Percentiles rank a stretch among this genome's conserved stretches.
Conservation (phyloP, 2,888 invertebrate genomes). For the Trichogramma evanescens region DNA sequence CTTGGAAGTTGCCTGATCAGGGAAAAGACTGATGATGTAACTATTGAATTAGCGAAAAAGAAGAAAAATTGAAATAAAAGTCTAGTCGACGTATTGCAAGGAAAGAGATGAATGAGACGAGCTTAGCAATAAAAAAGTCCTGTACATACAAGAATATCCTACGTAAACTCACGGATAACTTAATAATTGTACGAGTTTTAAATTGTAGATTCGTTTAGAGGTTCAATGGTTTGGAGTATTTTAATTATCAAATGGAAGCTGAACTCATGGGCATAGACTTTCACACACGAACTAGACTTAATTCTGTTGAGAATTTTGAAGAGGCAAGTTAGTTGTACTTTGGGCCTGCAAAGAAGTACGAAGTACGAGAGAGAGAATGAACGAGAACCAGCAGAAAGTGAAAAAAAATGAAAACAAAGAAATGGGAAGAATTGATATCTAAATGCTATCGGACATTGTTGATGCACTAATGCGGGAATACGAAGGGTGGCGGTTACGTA, state of each 20-base stretch:
- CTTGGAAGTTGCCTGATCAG: neutral
- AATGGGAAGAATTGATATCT: constrained; percentile 11
- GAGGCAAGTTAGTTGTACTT: too few species aligned
- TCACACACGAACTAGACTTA: too few species aligned
- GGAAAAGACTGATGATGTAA: constrained; percentile 4
- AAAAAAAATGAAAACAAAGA: neutral
- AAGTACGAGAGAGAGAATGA: neutral
- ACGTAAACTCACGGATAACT: too few species aligned
- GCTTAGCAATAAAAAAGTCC: constrained; percentile 1
- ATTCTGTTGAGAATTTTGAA: too few species aligned
- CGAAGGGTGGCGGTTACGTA: neutral
- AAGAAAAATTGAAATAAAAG: constrained; percentile 1
- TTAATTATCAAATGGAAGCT: constrained; percentile 24
- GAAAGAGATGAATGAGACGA: neutral
- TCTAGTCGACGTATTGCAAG: neutral
- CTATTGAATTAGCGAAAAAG: neutral
- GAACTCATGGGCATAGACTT: too few species aligned
- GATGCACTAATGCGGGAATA: too few species aligned
- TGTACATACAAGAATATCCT: neutral
- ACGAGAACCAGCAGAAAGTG: neutral
- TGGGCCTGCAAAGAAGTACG: too few species aligned
- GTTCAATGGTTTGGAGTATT: constrained; percentile 17
- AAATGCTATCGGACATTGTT: constrained; percentile 19
- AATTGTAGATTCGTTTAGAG: constrained; percentile 20
- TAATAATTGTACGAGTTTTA: neutral